Base-by-base conservation (phyloP, 2,797 vertebrate genomes). In the Tokudaia muenninki region DNA sequence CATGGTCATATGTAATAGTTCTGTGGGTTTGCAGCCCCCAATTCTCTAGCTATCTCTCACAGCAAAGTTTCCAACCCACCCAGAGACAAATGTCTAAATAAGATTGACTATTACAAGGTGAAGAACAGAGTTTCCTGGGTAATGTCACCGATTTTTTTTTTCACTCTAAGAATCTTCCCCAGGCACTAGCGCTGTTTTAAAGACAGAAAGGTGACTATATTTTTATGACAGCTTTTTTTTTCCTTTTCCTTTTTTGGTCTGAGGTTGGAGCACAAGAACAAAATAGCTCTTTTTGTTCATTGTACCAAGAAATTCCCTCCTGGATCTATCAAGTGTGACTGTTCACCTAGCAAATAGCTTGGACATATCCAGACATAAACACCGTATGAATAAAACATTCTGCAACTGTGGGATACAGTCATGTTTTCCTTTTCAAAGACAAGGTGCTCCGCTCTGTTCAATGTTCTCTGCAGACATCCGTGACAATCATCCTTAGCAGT, bases 91-190 rank as follows among this genome's bases (percentile, higher is more conserved):
- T 98, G 97, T 98, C 97, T 98, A 96, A 98, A 98, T 97, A 98
- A 98, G 98, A 99, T 98, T 98, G 98, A 98, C 98, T 98, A 97
- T 97, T 98, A 98, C 98, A 98, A 97, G 92, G 97, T 93, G 97
- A 98, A 97, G 97, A 98, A 98, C 97, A 97, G 98, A 98, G 6
- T 92, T 98, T 98, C 97, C 89, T 78, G n/a, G 92, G 77, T 97
- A 98, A 98, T 98, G 96, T 96, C 86, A 87, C 77, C 74, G 77
- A 2, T 55, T 63, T 78, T 97, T 65, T 79, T 97, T 72, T 87
- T 29, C 94, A 91, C 94, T 96, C 96, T 97, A 89, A 97, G 95
- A 97, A 95, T 97, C 87, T 72, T 98, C 90, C 95, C 47, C 95
- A 96, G 96, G 82, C 96, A 77, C 95, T 88, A 94, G 90, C 37